phyloP scores from a whole-genome alignment of 2,113 vertebrate genomes.

The Pao palembangensis region DNA sequence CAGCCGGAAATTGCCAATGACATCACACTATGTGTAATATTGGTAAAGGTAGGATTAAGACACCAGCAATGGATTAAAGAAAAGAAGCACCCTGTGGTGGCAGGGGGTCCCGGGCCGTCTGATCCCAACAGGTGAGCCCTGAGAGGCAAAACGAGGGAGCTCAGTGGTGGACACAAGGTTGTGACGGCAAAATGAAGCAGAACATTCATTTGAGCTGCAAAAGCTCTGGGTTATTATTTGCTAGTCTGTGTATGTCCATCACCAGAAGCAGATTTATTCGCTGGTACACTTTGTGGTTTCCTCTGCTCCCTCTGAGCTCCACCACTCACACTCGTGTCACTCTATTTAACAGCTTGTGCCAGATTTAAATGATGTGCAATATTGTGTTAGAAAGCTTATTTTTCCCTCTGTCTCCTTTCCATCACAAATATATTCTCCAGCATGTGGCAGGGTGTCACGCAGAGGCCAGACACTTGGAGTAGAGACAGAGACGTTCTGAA shows the following conservation, averaged over 20 bases:
- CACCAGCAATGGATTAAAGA: too few species aligned
- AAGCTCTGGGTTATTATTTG: conserved; percentile 11
- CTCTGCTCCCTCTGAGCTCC: conserved; percentile 2
- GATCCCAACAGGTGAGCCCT: too few species aligned
- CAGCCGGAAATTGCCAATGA: too few species aligned
- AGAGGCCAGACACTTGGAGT: conserved; percentile 78
- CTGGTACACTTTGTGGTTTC: conserved; percentile 2
- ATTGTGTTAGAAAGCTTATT: conserved; percentile 36
- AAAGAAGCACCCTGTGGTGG: too few species aligned
- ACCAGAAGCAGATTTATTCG: conserved; percentile 15
- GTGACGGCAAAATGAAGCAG: conserved; percentile 32
- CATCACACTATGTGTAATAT: too few species aligned
- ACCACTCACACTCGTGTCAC: conserved; percentile 34
- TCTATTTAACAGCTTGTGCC: conserved; percentile 48
- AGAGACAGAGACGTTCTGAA: conserved; percentile 73
- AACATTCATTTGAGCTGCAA: conserved; percentile 34
- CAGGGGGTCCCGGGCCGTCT: too few species aligned
- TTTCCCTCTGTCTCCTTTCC: conserved; percentile 8
- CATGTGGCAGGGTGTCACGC: conserved; percentile 65
- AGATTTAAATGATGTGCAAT: conserved; percentile 43
- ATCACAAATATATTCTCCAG: conserved; percentile 11
- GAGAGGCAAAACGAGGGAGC: too few species aligned
- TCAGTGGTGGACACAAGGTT: too few species aligned
- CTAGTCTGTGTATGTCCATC: conserved; percentile 6
- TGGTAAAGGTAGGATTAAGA: too few species aligned